Conservation (phyloP, 2,113 vertebrate species). For the Oxyruncus cristatus region DNA sequence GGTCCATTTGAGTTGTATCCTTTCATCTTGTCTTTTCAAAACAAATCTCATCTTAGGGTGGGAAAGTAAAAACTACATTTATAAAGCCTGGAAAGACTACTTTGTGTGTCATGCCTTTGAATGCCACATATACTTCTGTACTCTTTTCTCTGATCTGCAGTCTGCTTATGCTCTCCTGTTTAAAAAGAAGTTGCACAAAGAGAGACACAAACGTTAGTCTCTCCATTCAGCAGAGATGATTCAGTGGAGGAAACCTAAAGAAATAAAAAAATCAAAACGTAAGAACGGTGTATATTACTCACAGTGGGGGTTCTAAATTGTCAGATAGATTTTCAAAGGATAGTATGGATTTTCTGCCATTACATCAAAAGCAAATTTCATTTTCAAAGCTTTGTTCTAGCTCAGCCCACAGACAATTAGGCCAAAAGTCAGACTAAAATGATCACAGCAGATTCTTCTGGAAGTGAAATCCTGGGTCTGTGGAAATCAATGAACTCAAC, state of each 20-base stretch:
- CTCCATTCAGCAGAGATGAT: neutral
- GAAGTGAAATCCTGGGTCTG: neutral
- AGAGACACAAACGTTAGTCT: neutral
- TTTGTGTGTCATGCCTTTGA: neutral
- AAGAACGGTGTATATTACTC: neutral
- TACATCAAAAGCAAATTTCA: neutral
- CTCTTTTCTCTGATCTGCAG: neutral
- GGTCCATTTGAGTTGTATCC: neutral
- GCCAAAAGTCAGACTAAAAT: neutral
- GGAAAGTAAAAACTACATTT: neutral
- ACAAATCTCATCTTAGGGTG: neutral
- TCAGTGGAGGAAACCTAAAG: neutral
- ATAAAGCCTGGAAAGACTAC: neutral
- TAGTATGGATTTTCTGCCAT: neutral
- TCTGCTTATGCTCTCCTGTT: neutral
- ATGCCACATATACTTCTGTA: neutral
- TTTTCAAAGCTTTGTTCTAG: neutral
- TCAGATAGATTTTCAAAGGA: neutral
- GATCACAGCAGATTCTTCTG: neutral
- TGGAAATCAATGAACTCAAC: neutral
- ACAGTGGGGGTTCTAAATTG: neutral
- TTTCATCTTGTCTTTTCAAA: neutral
- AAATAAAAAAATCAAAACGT: neutral
- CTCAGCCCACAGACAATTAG: neutral
- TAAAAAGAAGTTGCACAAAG: neutral